phyloP scores from a whole-genome alignment of 2,113 vertebrate genomes.

The Procavia capensis region DNA sequence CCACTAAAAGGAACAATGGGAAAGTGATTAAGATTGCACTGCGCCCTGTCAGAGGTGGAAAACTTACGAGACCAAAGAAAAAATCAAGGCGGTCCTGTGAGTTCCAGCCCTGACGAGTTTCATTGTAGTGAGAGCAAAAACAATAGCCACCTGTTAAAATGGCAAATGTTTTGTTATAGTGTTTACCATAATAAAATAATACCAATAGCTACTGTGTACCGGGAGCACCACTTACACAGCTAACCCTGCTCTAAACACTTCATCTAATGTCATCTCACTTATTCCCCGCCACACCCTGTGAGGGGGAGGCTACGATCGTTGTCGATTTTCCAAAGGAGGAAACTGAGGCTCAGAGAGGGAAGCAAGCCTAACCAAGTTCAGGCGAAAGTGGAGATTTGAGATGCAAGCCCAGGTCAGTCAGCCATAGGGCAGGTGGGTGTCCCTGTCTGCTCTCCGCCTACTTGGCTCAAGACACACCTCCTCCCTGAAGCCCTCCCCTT shows the following conservation, averaged over 20 bases:
- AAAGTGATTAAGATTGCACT: background rate
- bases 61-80: background rate
- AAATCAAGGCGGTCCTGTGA: background rate
- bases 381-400: background rate
- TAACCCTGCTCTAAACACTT: no score
- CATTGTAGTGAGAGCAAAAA: background rate
- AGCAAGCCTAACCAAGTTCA: background rate
- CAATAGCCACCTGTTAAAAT: background rate
- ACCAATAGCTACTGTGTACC: rapidly evolving
- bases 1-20: no score
- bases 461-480: background rate
- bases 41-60: background rate
- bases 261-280: background rate
- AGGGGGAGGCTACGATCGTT: no score
- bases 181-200: background rate
- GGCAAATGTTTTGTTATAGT: background rate
- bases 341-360: background rate
- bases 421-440: no score
- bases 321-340: background rate
- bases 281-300: background rate
- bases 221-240: background rate
- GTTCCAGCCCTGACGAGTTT: background rate
- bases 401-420: background rate
- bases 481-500: background rate
- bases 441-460: background rate